Conservation (phyloP, 2,797 vertebrate genomes). For the Lutjanus campechanus region DNA sequence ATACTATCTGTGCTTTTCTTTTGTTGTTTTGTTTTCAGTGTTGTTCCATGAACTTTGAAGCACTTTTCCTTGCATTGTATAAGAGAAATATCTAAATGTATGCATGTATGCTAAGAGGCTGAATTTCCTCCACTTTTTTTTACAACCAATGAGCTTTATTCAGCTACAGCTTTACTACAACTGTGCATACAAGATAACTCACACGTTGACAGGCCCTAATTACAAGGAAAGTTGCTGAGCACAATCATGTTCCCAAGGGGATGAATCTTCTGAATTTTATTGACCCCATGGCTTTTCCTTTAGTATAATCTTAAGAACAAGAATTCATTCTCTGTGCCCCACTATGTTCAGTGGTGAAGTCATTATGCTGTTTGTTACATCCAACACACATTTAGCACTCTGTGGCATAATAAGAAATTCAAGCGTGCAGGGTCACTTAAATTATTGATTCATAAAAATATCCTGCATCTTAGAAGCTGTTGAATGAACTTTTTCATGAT, state of each 20-base stretch:
- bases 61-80: background rate
- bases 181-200: too few relatives aligned
- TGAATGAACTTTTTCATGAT: background rate
- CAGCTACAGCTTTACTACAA: background rate
- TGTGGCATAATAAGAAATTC: background rate
- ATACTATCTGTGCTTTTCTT: background rate
- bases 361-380: background rate
- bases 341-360: background rate
- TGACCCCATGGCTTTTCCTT: background rate
- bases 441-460: background rate
- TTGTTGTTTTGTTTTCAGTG: background rate
- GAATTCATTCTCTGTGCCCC: background rate
- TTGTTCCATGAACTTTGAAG: background rate
- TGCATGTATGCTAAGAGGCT: background rate
- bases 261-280: background rate
- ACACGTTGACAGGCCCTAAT: background rate
- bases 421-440: background rate
- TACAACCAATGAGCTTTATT: background rate
- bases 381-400: background rate
- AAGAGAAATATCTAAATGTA: background rate
- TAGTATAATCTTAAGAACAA: background rate
- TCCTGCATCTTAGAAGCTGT: background rate
- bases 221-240: background rate
- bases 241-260: background rate
- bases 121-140: background rate